Conservation (phyloP, 2,113 vertebrate species). For the Cynoglossus semilaevis region DNA sequence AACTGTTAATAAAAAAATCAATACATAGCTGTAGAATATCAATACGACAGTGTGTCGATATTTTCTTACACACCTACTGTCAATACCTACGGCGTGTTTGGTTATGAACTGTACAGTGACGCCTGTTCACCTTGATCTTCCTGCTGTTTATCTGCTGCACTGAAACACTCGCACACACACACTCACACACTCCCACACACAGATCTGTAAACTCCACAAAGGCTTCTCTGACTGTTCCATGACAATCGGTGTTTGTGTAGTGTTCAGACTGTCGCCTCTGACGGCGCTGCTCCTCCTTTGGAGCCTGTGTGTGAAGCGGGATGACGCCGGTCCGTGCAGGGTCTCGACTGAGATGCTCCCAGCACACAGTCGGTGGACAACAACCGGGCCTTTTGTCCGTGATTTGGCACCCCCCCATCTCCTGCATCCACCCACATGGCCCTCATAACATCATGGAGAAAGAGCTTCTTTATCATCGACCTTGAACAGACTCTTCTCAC, state of each 20-base stretch:
- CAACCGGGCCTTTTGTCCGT: slow-evolving; percentile 69
- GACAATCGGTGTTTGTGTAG: slow-evolving; percentile 41
- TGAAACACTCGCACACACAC: slow-evolving; percentile 9
- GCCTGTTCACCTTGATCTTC: not conserved
- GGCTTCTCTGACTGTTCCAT: slow-evolving; percentile 29
- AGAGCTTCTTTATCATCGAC: slow-evolving; percentile 64
- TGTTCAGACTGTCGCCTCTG: slow-evolving; percentile 18
- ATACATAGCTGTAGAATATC: too few species aligned
- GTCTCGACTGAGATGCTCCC: slow-evolving; percentile 47
- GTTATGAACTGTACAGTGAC: not conserved
- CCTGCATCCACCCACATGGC: slow-evolving; percentile 54
- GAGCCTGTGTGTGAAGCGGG: slow-evolving; percentile 38
- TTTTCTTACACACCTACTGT: not conserved
- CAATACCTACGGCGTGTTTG: not conserved
- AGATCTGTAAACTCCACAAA: slow-evolving; percentile 21
- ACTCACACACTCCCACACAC: slow-evolving; percentile 10
- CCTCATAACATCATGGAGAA: slow-evolving; percentile 63
- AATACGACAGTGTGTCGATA: not conserved
- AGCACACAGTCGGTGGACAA: slow-evolving; percentile 50
- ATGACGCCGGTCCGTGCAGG: slow-evolving; percentile 37
- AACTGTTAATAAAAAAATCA: too few species aligned
- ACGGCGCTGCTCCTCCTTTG: slow-evolving; percentile 32
- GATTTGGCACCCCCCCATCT: slow-evolving; percentile 12
- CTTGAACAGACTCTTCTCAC: slow-evolving; percentile 51
- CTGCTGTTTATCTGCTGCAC: not conserved